These are phyloP conservation scores for Deroptyus accipitrinus DNA, from an alignment of 2,113 vertebrate species.

Conservation along the genomic window DNA sequence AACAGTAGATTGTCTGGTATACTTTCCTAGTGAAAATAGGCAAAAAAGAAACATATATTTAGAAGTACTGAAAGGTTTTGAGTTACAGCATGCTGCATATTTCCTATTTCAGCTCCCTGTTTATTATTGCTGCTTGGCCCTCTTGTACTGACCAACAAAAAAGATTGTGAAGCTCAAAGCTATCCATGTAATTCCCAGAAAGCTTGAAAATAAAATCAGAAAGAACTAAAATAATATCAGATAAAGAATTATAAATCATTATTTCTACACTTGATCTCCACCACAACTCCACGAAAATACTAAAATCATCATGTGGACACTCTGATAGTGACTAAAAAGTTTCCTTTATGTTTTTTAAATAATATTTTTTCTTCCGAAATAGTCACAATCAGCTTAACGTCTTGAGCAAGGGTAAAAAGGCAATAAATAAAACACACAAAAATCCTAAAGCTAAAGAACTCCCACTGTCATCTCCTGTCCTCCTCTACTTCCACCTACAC, in stretches of 20 bases:
- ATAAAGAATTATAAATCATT: background rate
- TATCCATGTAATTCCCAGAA: background rate
- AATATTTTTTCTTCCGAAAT: background rate
- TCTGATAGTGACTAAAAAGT: background rate
- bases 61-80: background rate
- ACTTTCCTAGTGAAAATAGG: background rate
- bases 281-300: background rate
- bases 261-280: background rate
- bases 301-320: background rate
- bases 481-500: background rate
- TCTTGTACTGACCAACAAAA: background rate
- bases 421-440: background rate
- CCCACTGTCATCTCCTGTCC: fast-evolving
- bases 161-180: background rate
- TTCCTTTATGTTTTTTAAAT: background rate
- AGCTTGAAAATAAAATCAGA: background rate
- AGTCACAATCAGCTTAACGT: background rate
- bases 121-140: background rate
- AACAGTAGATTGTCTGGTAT: background rate
- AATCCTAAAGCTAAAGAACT: background rate
- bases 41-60: background rate
- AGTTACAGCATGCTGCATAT: background rate
- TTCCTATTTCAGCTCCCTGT: background rate
- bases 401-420: background rate
- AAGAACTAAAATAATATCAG: background rate